Base-by-base conservation (phyloP, 2,888 invertebrate species). In the Odontocolon sp. region DNA sequence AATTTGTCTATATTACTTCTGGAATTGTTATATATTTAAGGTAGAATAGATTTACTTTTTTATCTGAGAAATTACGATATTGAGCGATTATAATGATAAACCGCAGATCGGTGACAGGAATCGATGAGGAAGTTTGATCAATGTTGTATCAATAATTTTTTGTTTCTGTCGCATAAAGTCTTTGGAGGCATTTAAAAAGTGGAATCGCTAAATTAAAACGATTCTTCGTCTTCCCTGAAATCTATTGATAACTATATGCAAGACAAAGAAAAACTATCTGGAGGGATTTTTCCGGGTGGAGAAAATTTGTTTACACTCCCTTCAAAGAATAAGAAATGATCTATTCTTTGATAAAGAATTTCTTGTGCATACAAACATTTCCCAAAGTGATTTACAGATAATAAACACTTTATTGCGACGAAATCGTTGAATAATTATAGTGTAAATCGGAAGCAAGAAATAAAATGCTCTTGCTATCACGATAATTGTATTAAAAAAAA, bases 401-500 rank as follows among this genome's bases (percentile, higher is more conserved):
- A 54, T 52, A 52, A 66, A 50, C 47, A 64, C 23, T 67, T 67
- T 67, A 67, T 67, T 67, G 45, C 56, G 67, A 56, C 33, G 54
- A 42, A 50, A 56, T 67, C 45, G 67, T 42, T 42, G 66, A 40
- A 54, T 40, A 66, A 23, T 23, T 11, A 6, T 31, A 28, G 28
- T 31, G n/a, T 2, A 33, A 50, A 8, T 45, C 33, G 47, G 26
- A 68, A 57, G 47, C 68, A 57, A 57, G 57, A 57, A 68, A 68
- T 68, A 57, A 68, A 68, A 57, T 26, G 28, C 42, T 68, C 36
- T 47, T 45, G 36, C 68, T 47, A 57, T 68, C 16, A 57, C 47
- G 68, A 57, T 47, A 26, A 36, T 54, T 42, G 26, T 50, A 59
- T 66, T 68, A 56, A 75, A 71, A 68, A 63, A 28, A 59, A 70